Evolutionary conservation across 2,113 vertebrate genomes (phyloP).

Genomic region (Oncorhynchus tshawytscha): DNA sequence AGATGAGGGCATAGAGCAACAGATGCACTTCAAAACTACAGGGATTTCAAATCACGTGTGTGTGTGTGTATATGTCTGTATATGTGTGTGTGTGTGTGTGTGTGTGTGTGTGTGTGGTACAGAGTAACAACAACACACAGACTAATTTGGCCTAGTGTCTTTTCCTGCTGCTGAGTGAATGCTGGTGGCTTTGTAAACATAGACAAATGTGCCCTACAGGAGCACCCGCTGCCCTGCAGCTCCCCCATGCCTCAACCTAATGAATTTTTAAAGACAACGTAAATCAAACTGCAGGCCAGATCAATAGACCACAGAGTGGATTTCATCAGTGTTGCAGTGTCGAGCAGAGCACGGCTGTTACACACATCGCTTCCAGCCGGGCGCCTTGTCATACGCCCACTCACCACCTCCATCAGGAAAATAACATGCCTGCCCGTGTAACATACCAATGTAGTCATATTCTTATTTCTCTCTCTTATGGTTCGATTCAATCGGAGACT

Average conservation of each 20-base stretch:
- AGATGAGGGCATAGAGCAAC: background rate
- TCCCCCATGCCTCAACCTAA: conserved; percentile 62
- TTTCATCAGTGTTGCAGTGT: conserved; percentile 44
- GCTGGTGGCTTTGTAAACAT: conserved; percentile 59
- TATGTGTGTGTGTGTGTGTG: background rate
- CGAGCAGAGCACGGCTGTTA: conserved; percentile 11
- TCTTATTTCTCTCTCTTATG: no score
- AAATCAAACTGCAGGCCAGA: conserved; percentile 65
- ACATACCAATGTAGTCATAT: no score
- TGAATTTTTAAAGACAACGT: conserved; percentile 74
- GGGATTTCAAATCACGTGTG: background rate
- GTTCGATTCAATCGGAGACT: no score
- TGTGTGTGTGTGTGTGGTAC: background rate
- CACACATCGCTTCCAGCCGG: conserved; percentile 30
- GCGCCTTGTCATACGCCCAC: conserved; percentile 20
- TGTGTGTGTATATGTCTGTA: background rate
- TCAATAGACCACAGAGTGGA: conserved; percentile 65
- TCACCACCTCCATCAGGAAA: background rate
- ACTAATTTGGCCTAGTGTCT: conserved; percentile 31
- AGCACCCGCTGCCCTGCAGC: conserved; percentile 42
- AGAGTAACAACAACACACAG: conserved; percentile 13
- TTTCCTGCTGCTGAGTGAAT: conserved; percentile 40
- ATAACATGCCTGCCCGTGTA: no score
- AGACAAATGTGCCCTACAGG: conserved; percentile 62
- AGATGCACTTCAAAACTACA: background rate